Base-by-base conservation (phyloP, 2,888 invertebrate genomes). In the Polymixis lichenea region DNA sequence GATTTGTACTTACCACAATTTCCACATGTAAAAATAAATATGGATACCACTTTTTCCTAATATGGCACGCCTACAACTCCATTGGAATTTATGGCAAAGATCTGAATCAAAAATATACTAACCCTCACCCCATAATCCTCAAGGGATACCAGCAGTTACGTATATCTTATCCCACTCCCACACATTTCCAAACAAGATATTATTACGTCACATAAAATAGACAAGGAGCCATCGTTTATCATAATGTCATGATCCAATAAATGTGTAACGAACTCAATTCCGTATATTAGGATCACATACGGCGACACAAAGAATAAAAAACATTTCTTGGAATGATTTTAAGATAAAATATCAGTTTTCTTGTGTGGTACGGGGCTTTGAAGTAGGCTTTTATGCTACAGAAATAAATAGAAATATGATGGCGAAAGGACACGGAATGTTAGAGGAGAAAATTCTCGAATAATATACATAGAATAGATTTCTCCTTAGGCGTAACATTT, bases 311-410 rank as follows among this genome's bases (percentile, higher is more conserved):
- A 64, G 62, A 72, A 84, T 79, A 86, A 85, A 80, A 66, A 86
- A 80, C 80, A 86, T 86, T 84, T 75, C 78, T 83, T 80, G 81
- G 82, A 90, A 88, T 88, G 77, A 86, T 80, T 88, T 88, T 60
- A 65, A 46, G 72, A 72, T 83, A 84, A 89, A 91, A 89, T 92
- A 91, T 91, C 90, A 86, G 76, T 81, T 90, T 89, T 86, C 89
- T 87, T 82, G 72, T 78, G 69, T 78, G 56, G 58, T 67, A 66
- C 69, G 58, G 55, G 75, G 80, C 79, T 67, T 72, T 53, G 38
- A 72, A 77, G 55, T 70, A 17, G 43, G 79, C 83, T 75, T 70
- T 62, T 80, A 62, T 46, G 43, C 2, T 65, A 32, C 15, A 28
- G 32, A 56, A 51, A 62, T 62, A 58, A 64, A 78, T 46, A 70